Conservation (phyloP, 2,888 invertebrate genomes). For the Drosophila kokeensis region DNA sequence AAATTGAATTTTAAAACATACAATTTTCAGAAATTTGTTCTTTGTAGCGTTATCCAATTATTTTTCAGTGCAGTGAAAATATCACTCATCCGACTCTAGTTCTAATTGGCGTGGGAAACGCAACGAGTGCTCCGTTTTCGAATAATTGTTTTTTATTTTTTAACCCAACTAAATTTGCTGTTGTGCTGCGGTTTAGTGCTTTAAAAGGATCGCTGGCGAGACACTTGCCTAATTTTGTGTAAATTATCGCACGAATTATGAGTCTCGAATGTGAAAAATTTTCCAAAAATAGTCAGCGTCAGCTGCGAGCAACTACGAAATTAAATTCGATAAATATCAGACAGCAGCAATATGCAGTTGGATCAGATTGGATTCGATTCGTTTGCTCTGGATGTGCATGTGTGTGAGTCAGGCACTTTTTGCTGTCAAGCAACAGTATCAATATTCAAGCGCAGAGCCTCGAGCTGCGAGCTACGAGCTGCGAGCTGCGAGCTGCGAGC, state of each 20-base stretch:
- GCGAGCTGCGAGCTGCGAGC: constrained; percentile 1
- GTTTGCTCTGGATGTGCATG: constrained; percentile 26
- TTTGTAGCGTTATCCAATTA: constrained; percentile 38
- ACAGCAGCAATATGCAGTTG: constrained; percentile 42
- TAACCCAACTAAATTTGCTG: constrained; percentile 21
- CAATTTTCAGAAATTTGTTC: constrained; percentile 16
- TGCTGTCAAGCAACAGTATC: constrained; percentile 53
- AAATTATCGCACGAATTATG: constrained; percentile 82
- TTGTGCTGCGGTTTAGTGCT: constrained; percentile 38
- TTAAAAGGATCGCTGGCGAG: constrained; percentile 75
- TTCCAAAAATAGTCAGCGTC: constrained; percentile 70
- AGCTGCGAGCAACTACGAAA: constrained; percentile 41
- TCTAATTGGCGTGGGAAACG: constrained; percentile 78
- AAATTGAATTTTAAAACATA: constrained; percentile 63
- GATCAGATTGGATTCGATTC: constrained; percentile 19
- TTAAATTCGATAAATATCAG: constrained; percentile 73
- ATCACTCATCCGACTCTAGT: constrained; percentile 43
- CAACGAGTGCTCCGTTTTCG: constrained; percentile 36
- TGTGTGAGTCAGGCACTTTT: constrained; percentile 28
- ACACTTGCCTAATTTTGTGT: constrained; percentile 80
- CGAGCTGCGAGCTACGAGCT: neutral
- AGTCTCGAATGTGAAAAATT: constrained; percentile 74
- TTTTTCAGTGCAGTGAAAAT: constrained; percentile 40
- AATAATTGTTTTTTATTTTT: constrained; percentile 18
- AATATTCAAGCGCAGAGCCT: constrained; percentile 66